These are phyloP conservation scores for Lutjanus campechanus DNA, from an alignment of 2,797 vertebrate genomes.

Conservation along the genomic window DNA sequence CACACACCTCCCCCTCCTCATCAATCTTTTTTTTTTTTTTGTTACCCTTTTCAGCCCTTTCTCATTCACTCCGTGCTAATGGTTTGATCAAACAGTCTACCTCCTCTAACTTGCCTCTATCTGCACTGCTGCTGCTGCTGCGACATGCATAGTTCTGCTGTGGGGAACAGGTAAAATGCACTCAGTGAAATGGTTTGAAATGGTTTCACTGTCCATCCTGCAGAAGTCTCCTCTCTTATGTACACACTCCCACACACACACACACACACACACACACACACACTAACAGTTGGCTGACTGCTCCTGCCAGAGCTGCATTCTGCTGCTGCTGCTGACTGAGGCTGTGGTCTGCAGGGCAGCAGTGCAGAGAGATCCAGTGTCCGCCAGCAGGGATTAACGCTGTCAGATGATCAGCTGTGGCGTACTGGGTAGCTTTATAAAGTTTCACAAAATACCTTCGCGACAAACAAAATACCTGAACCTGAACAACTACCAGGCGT, in stretches of 20 bases:
- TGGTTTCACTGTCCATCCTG: constrained; percentile 7
- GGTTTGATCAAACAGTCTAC: background rate
- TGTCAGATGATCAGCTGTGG: constrained; percentile 59
- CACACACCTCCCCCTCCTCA: background rate
- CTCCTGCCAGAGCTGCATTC: constrained; percentile 33
- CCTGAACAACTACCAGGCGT: background rate
- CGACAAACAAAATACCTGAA: background rate
- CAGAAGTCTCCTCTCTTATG: constrained; percentile 5
- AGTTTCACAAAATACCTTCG: constrained; percentile 40
- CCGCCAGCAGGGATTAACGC: constrained; percentile 56
- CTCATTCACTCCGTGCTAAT: background rate
- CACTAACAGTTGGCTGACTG: background rate
- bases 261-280: background rate
- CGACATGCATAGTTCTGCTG: background rate
- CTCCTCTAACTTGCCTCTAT: background rate
- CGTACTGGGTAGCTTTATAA: constrained; percentile 11
- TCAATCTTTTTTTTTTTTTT: background rate
- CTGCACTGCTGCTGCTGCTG: background rate
- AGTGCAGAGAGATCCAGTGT: constrained; percentile 60
- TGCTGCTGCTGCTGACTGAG: constrained; percentile 40
- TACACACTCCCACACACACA: background rate
- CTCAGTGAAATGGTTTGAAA: background rate
- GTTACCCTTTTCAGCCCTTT: background rate
- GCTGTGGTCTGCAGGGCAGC: constrained; percentile 45
- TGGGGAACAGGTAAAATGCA: background rate